phyloP scores from a whole-genome alignment of 2,797 vertebrate species.

The Carduelis carduelis region DNA sequence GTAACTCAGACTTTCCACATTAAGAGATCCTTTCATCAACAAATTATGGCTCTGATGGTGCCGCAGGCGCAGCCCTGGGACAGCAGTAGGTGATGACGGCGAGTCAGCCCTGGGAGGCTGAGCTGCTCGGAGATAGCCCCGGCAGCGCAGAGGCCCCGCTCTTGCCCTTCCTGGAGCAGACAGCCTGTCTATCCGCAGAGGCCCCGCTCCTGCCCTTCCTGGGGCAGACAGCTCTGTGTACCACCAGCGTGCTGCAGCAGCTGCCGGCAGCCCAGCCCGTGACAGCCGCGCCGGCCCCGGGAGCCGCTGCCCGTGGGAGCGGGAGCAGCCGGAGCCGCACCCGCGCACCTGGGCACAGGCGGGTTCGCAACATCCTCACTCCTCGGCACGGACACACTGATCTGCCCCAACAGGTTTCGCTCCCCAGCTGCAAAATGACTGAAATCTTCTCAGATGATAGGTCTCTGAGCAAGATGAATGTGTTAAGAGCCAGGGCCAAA shows the following conservation, averaged over 20 bases:
- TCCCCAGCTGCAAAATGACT: slow-evolving; percentile 23
- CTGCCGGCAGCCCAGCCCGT: background rate
- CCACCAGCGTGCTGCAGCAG: background rate
- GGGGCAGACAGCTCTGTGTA: background rate
- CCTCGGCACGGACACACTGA: slow-evolving; percentile 8
- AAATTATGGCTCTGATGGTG: background rate
- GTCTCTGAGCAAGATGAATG: slow-evolving; percentile 28
- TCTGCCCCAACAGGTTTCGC: slow-evolving; percentile 33
- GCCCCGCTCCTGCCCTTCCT: background rate
- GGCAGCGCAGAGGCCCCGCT: background rate
- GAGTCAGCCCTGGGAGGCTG: background rate
- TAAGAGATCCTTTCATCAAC: slow-evolving; percentile 23
- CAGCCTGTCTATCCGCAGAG: background rate
- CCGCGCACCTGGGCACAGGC: slow-evolving; percentile 26
- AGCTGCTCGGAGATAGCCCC: background rate
- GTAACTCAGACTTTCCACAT: background rate
- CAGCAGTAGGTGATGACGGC: background rate
- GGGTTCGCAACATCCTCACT: background rate
- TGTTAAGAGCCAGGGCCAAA: slow-evolving; percentile 7
- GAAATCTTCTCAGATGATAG: slow-evolving; percentile 24
- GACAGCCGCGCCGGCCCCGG: accelerated
- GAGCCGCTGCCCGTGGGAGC: background rate
- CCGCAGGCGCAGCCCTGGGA: background rate
- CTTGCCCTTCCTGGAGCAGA: background rate
- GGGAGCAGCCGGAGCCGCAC: background rate